Base-by-base conservation (phyloP, 1,140 invertebrate species). In the Trichomalopsis sarcophagae region DNA sequence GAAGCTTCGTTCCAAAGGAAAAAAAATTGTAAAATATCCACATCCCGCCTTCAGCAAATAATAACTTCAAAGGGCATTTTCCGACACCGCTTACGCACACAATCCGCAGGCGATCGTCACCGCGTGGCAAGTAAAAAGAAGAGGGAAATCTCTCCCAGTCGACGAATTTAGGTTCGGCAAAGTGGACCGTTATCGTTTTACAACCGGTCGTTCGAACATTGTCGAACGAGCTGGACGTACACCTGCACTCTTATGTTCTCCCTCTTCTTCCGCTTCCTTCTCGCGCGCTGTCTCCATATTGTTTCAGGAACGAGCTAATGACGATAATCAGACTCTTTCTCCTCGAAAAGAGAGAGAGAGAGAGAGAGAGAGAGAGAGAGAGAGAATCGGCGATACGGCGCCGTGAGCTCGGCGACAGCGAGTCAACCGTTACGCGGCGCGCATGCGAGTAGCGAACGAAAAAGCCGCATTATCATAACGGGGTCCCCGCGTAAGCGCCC, bases 381-480 rank as follows among this genome's bases (percentile, higher is more conserved):
- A 44, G 0, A 44, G 40, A 44, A 44, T 85, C 30, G 77, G 73
- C 85, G 89, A 92, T 87, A 90, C 88, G 91, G 84, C 86, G 81
- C 62, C 76, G 21, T 90, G 89, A 85, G 86, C 86, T 89, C 85
- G 9, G 87, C 86, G 87, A 87, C 87, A 86, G 86, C 88, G 89
- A 90, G 87, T 90, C 91, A 89, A 91, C 91, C 91, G 92, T 92
- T 93, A 93, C 90, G 86, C 87, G 82, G 90, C 87, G 82, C 84
- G 80, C 79, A 71, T 85, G 85, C 88, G 88, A 89, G 88, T 82
- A 89, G 87, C 85, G 88, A 87, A 88, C 86, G 87, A 89, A 89
- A 91, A 91, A 91, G 88, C 85, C 88, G 87, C 89, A 93, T 93
- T 93, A 93, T 91, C 87, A 90, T 93, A 93, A 93, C 92, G 92